phyloP scores from a whole-genome alignment of 2,888 invertebrate species.

The Vannuccia rotundouncinata region DNA sequence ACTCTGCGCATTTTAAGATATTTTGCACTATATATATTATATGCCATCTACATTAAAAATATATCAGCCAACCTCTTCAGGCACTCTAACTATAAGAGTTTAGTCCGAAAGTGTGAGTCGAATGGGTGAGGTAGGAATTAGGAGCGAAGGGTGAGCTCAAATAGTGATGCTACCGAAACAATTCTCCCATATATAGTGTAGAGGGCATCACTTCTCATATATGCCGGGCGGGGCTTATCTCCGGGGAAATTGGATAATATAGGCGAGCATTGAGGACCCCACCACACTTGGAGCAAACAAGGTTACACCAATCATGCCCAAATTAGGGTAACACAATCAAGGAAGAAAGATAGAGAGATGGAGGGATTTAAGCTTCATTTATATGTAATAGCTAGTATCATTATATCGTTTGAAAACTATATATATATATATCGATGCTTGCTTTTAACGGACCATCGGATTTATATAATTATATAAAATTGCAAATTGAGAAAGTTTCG shows the following conservation, averaged over 20 bases:
- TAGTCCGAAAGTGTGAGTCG: neutral
- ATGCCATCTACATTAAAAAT: too few species aligned
- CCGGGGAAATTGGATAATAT: neutral
- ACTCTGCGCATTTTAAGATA: neutral
- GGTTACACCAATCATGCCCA: neutral
- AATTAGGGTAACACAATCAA: neutral
- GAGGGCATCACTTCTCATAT: too few species aligned
- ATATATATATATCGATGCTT: neutral
- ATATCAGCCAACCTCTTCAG: neutral
- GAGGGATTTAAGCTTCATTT: neutral
- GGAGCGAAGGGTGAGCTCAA: neutral
- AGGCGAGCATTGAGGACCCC: neutral
- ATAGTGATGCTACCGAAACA: neutral
- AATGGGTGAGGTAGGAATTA: neutral
- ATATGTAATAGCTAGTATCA: neutral
- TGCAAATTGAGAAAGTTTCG: too few species aligned
- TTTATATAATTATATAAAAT: neutral
- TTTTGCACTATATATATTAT: too few species aligned
- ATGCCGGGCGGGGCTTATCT: neutral
- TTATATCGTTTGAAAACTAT: neutral
- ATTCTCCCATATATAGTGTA: too few species aligned
- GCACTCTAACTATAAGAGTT: neutral
- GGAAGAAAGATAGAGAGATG: neutral
- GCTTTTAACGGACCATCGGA: neutral
- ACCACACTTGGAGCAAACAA: neutral